A percentile compares a stretch with the other conserved stretches of the same genome.
These are phyloP conservation scores for Rhinopomastus cyanomelas DNA, from an alignment of 2,113 vertebrate genomes.

Conservation along the genomic window DNA sequence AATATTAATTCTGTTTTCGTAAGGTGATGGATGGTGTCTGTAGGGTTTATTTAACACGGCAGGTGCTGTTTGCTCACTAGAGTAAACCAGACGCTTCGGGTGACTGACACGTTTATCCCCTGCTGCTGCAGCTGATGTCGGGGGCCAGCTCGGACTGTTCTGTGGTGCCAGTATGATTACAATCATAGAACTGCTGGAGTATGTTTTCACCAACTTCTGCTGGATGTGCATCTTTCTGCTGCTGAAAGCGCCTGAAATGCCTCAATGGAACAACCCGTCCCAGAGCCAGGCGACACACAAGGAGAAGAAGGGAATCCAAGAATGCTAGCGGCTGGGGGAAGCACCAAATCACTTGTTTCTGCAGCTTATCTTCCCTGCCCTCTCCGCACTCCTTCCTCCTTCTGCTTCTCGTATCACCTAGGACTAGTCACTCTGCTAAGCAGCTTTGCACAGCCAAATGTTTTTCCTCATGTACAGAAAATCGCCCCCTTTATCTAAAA, in stretches of 20 bases:
- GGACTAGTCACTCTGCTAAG: background rate
- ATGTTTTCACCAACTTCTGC: slow-evolving; percentile 74
- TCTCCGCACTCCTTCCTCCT: background rate
- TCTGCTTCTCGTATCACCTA: background rate
- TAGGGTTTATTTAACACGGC: slow-evolving; percentile 11
- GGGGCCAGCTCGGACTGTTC: slow-evolving; percentile 78
- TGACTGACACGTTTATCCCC: slow-evolving; percentile 26
- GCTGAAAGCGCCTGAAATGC: slow-evolving; percentile 73
- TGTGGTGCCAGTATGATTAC: slow-evolving; percentile 82
- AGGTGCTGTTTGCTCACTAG: slow-evolving; percentile 22
- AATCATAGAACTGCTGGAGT: slow-evolving; percentile 78
- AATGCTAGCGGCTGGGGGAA: slow-evolving; percentile 45
- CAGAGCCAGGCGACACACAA: slow-evolving; percentile 8
- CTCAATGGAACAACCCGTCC: slow-evolving; percentile 8
- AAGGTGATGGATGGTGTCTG: background rate
- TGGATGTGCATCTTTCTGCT: slow-evolving; percentile 79
- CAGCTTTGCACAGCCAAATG: too few species aligned
- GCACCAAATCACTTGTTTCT: background rate
- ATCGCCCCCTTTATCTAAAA: background rate
- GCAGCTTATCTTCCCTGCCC: background rate
- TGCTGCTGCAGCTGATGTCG: slow-evolving; percentile 74
- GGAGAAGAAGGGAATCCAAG: slow-evolving; percentile 52
- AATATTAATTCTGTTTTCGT: slow-evolving; percentile 40
- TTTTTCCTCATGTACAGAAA: background rate
- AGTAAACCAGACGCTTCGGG: slow-evolving; percentile 21